Evolutionary conservation across 2,113 vertebrate species (phyloP).

Genomic region (Ciconia boyciana): DNA sequence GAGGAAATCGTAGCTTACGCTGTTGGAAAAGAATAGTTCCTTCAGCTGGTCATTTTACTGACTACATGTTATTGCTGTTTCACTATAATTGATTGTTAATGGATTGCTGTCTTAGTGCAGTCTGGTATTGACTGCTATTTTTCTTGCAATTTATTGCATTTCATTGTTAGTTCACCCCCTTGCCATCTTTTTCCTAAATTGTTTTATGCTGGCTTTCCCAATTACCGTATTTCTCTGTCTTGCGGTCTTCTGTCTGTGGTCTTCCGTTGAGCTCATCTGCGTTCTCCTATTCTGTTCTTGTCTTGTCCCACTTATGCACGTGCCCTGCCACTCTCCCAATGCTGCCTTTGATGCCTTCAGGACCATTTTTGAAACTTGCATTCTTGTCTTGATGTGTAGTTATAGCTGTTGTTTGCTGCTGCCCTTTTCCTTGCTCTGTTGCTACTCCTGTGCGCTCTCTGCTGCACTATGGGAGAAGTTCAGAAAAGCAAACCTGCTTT

Average conservation of each 20-base stretch:
- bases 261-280: background rate
- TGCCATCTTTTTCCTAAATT: background rate
- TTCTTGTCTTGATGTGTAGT: background rate
- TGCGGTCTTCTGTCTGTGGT: background rate
- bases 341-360: background rate
- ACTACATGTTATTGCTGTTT: background rate
- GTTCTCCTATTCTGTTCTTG: background rate
- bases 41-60: background rate
- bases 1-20: background rate
- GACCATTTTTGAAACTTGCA: background rate
- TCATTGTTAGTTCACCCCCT: background rate
- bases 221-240: background rate
- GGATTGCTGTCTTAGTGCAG: background rate
- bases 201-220: background rate
- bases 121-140: conserved; percentile 6
- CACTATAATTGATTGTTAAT: conserved; percentile 1
- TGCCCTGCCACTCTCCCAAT: background rate
- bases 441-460: accelerated
- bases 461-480: background rate
- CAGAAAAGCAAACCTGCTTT: background rate
- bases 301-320: accelerated
- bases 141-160: conserved; percentile 17
- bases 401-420: background rate
- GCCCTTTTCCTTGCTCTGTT: background rate
- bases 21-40: background rate